Base-by-base conservation (phyloP, 2,797 vertebrate species). In the Enteromius paludinosus region DNA sequence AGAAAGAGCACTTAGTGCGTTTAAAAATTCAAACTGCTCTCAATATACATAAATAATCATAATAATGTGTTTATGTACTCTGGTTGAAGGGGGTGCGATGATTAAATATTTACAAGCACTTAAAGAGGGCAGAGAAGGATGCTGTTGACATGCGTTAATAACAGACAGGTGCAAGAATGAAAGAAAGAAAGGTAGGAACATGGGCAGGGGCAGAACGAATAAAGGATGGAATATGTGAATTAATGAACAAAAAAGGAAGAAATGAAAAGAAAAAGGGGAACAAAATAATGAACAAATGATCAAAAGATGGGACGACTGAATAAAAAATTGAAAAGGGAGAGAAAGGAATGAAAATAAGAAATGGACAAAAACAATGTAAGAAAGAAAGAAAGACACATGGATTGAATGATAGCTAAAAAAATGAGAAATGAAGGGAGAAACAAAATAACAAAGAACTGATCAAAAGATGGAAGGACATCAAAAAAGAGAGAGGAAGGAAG, bases 1-100 rank as follows among this genome's bases (percentile, higher is more conserved):
- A 85, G 90, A 88, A 85, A 89, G 86, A 93, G 92, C 93, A 94
- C 93, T 94, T 89, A 82, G 81, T 87, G 70, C 90, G 88, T 90
- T 95, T 87, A 94, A 95, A 94, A 92, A 95, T 94, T 93, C 85
- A 94, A 87, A 91, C 81, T 77, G 85, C 87, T 83, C 87, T 75
- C 87, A 92, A 93, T 93, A 94, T 95, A 92, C 94, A 95, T 94
- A 94, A 95, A 95, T 95, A 94, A 95, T 94, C 92, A 93, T 94
- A 94, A 94, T 94, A 94, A 94, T 94, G 93, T 95, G 92, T 95
- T 95, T 94, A 94, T 93, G 92, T 91, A 91, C 90, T 77, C 52
- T 73, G 68, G 59, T 43, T 59, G 79, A 45, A 79, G 72, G 61
- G 78, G 73, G 75, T 61, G 70, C 62, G 18, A 47, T 2, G 64